Percentiles rank a stretch among this genome's conserved stretches.
Evolutionary conservation across 2,113 vertebrate species (phyloP).

Genomic region (Cervus canadensis): DNA sequence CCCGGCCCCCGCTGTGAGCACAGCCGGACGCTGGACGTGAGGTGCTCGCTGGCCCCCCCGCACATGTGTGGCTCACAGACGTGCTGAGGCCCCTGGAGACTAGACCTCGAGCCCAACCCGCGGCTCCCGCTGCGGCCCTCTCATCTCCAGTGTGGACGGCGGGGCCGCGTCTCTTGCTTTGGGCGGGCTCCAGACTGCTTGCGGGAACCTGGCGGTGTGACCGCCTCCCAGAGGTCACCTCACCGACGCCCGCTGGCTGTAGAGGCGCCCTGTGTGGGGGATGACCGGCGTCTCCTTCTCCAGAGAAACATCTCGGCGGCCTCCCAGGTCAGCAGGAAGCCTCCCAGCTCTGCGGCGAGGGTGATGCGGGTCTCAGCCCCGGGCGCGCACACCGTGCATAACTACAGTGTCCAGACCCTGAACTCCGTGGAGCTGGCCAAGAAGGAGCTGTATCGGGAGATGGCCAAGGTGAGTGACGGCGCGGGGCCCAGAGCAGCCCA

Average conservation of each 20-base stretch:
- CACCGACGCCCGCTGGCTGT: fast-evolving
- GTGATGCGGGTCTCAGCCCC: slow-evolving; percentile 54
- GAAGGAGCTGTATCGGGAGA: slow-evolving; percentile 72
- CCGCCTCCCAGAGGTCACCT: neutral
- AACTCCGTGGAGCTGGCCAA: slow-evolving; percentile 79
- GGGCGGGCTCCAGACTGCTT: neutral
- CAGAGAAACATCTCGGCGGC: slow-evolving; percentile 81
- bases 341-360: slow-evolving; percentile 37
- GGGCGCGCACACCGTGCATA: slow-evolving; percentile 67
- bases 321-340: slow-evolving; percentile 44
- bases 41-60: fast-evolving
- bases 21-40: fast-evolving
- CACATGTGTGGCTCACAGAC: fast-evolving
- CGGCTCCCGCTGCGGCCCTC: neutral
- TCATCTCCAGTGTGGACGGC: neutral
- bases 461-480: slow-evolving; percentile 79
- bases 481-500: neutral
- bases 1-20: fast-evolving
- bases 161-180: neutral
- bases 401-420: slow-evolving; percentile 85
- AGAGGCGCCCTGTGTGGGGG: neutral
- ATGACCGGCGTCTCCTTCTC: neutral
- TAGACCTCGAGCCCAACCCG: fast-evolving
- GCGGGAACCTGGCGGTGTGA: neutral
- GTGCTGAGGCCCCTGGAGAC: neutral